Conservation (phyloP, 2,797 vertebrate genomes). For the Halcyon chelicuti region DNA sequence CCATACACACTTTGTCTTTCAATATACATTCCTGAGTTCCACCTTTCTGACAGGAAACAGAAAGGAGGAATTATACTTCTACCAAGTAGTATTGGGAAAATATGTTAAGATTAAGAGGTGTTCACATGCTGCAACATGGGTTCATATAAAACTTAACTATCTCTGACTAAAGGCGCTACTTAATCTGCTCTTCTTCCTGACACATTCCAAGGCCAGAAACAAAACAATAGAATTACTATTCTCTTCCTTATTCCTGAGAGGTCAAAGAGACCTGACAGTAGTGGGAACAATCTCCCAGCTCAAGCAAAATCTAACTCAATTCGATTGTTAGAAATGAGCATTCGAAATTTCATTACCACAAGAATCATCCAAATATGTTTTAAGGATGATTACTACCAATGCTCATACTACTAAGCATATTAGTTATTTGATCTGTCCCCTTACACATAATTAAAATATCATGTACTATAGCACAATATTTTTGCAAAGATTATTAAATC, state of each 20-base stretch:
- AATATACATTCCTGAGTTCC: background rate
- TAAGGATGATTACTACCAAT: background rate
- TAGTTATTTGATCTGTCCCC: slow-evolving; percentile 17
- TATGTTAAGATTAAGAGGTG: background rate
- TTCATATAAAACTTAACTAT: background rate
- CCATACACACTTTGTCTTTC: background rate
- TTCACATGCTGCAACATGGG: background rate
- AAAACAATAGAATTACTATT: background rate
- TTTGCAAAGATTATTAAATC: slow-evolving; percentile 38
- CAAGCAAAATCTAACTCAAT: background rate
- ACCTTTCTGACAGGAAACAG: background rate
- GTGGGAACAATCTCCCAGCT: background rate
- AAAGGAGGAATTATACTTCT: background rate
- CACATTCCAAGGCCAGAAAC: background rate
- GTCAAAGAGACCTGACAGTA: background rate
- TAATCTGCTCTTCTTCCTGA: background rate
- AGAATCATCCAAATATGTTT: background rate
- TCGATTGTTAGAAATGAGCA: background rate
- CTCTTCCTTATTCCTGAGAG: background rate
- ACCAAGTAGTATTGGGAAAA: background rate
- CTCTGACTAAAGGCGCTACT: background rate
- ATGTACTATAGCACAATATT: background rate
- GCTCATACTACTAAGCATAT: background rate
- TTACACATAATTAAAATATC: slow-evolving; percentile 40
- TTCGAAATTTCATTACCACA: background rate